Base-by-base conservation (phyloP, 2,113 vertebrate genomes). In the Nothobranchius kuhntae region DNA sequence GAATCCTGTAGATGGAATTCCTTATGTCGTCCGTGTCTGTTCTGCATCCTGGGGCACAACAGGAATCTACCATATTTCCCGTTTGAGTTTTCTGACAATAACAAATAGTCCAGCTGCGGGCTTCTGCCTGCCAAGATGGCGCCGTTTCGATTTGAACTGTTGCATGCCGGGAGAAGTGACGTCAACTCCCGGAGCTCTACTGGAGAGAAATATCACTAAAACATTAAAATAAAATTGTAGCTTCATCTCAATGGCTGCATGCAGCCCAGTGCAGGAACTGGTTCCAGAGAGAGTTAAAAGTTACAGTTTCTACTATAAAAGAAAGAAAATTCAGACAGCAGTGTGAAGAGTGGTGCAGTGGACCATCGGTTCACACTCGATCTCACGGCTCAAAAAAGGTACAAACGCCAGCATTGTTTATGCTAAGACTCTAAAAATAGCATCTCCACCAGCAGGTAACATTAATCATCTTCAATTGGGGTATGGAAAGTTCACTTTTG, bases 151-250 rank as follows among this genome's bases (percentile, higher is more conserved):
- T 21, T 21, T 21, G 21, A 21, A 21, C 21, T 21, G 21, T 21
- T 21, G 21, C 21, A 21, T 21, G 21, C 21, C 21, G 21, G 21
- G 21, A 21, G 21, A 21, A 21, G 21, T 21, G 21, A 21, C 21
- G 21, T 21, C 21, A 21, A 21, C 21, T 21, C 21, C 21, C 21
- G 21, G 1, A 21, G 21, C 21, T 21, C 21, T 21, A 21, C 1
- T 21, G 47, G 26, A 44, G 47, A 47, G 48, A 70, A 81, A 70
- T 60, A 75, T 62, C 47, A 67, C 55, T 74, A 68, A 75, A 80
- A 35, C 59, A 62, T 17, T 2, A 13, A 67, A 70, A 73, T 53
- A 12, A 67, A 68, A 61, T 68, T 53, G 26, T 56, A 56, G 53
- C 57, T 71, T 73, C 60, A 78, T 50, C 48, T 63, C 66, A 66